Base-by-base conservation (phyloP, 2,888 invertebrate genomes). In the Ornithoptera alexandrae region DNA sequence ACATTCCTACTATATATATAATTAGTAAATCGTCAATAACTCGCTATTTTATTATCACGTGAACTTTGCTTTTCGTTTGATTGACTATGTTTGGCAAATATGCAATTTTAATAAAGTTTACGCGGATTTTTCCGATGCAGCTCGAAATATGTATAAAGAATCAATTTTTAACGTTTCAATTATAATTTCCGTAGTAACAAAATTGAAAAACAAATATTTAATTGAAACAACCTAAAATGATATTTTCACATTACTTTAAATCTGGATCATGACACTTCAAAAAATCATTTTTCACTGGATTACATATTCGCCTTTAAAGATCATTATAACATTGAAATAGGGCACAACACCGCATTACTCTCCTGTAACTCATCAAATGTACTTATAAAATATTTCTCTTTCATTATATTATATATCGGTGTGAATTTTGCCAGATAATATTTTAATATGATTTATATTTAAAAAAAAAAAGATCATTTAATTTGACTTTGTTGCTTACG, bases 61-160 rank as follows among this genome's bases (percentile, higher is more conserved):
- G 66, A 62, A 70, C 22, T 22, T 20, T n/a, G 20, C 18, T 2
- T 30, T 46, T 36, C 58, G 15, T 61, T 59, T 65, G 66, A 70
- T 67, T 53, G 70, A 63, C 70, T 63, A 30, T 30, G 22, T 66
- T 70, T 70, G 70, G 70, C 66, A 70, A 58, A 53, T 67, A 57
- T 24, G 60, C 69, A 65, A 65, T 68, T 64, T 64, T 18, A 64
- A 68, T 42, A 59, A 65, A 57, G 5, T 53, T 46, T 20, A 63
- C 17, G 17, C 46, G 24, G 63, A 63, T 24, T 53, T 60, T 39
- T 18, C 30, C 18, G 42, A 39, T 42, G 20, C 18, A 39, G 10
- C 39, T 8, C 61, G 20, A 20, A 39, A 61, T n/a, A 61, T 6
- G 7, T 42, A 18, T 4, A 30, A 59, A 17, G 18, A 17, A 50